Conservation (phyloP, 2,888 invertebrate genomes). For the Leptinotarsa tumamoca region DNA sequence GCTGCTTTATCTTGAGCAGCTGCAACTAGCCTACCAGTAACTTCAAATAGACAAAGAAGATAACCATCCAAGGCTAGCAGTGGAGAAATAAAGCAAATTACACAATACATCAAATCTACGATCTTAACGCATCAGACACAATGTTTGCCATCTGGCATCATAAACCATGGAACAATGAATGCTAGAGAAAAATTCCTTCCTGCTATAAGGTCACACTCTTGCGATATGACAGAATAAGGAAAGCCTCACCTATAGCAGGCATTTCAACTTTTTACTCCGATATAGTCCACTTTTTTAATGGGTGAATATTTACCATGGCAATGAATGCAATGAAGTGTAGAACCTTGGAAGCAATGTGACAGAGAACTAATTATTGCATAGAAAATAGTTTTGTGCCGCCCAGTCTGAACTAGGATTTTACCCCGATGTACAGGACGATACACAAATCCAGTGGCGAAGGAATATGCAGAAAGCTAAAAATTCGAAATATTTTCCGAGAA, state of each 20-base stretch:
- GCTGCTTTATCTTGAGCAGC: background rate
- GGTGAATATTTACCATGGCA: slow-evolving; percentile 65
- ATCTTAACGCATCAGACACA: background rate
- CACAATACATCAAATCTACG: slow-evolving; percentile 10
- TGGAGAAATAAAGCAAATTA: slow-evolving; percentile 14
- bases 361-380: slow-evolving; percentile 51
- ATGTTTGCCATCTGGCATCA: slow-evolving; percentile 9
- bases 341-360: slow-evolving; percentile 64
- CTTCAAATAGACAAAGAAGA: slow-evolving; percentile 3
- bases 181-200: slow-evolving; percentile 40
- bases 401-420: slow-evolving; percentile 26
- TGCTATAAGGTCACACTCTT: slow-evolving; percentile 61
- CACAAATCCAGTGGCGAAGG: background rate
- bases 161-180: slow-evolving; percentile 14
- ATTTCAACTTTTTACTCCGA: slow-evolving; percentile 60
- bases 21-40: background rate
- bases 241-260: slow-evolving; percentile 65
- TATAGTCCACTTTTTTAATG: slow-evolving; percentile 57
- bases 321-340: slow-evolving; percentile 65
- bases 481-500: too few relatives aligned
- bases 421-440: slow-evolving; percentile 32
- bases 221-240: slow-evolving; percentile 60
- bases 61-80: background rate
- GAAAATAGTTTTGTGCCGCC: slow-evolving; percentile 50
- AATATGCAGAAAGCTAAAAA: too few relatives aligned